These are phyloP conservation scores for Sphaeridia pumilis DNA, from an alignment of 2,888 invertebrate genomes.

Conservation along the genomic window DNA sequence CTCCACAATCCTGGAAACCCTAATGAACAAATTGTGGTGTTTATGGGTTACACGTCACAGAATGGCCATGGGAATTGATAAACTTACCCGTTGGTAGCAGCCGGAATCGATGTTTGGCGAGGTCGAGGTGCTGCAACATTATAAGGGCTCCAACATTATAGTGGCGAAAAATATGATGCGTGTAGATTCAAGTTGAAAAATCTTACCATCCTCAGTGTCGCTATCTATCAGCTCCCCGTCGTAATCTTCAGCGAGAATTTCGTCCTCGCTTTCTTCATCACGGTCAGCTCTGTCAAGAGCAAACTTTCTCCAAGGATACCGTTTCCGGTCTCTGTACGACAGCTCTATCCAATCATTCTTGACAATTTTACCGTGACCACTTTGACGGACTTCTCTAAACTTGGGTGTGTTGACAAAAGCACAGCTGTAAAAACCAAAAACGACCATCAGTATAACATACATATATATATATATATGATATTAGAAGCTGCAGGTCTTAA, in stretches of 20 bases:
- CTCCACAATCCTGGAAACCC: too few relatives aligned
- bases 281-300: slow-evolving; percentile 46
- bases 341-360: slow-evolving; percentile 62
- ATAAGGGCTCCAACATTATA: too few relatives aligned
- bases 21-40: too few relatives aligned
- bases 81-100: too few relatives aligned
- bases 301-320: slow-evolving; percentile 51
- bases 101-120: too few relatives aligned
- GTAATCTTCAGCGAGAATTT: slow-evolving; percentile 42
- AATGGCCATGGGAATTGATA: too few relatives aligned
- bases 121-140: too few relatives aligned
- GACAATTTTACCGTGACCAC: slow-evolving; percentile 52
- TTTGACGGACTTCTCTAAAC: slow-evolving; percentile 54
- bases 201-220: not conserved
- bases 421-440: slow-evolving; percentile 51
- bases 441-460: not conserved
- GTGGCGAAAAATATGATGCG: too few relatives aligned
- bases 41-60: too few relatives aligned
- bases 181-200: too few relatives aligned
- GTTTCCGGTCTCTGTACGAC: slow-evolving; percentile 49
- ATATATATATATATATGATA: not conserved
- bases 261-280: slow-evolving; percentile 46
- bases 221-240: slow-evolving; percentile 14
- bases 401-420: slow-evolving; percentile 84
- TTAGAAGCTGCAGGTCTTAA: not conserved